A percentile compares a stretch with the other conserved stretches of the same genome.
Evolutionary conservation across 2,888 invertebrate species (phyloP).

Genomic region (Drosophila longiperda): DNA sequence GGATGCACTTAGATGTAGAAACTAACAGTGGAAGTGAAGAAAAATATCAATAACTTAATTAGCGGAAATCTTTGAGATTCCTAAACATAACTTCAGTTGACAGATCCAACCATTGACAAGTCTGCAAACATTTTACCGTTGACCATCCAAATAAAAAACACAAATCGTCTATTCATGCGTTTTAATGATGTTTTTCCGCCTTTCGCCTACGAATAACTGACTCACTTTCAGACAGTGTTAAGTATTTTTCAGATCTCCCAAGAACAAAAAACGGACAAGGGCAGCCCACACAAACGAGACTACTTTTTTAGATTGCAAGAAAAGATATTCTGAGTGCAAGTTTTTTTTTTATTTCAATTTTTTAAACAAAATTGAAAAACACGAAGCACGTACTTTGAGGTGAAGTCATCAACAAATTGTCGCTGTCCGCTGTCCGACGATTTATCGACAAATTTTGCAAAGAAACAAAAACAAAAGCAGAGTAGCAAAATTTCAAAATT

Average conservation of each 20-base stretch:
- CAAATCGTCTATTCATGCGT: constrained; percentile 25
- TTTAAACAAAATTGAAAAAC: constrained; percentile 29
- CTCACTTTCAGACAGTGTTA: constrained; percentile 37
- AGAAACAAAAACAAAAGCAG: constrained; percentile 35
- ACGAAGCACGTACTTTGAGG: constrained; percentile 58
- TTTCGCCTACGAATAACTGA: constrained; percentile 40
- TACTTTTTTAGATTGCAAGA: constrained; percentile 5
- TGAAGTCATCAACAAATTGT: constrained; percentile 70
- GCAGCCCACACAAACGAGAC: constrained; percentile 17
- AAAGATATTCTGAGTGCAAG: constrained; percentile 13
- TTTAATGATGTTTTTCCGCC: constrained; percentile 48
- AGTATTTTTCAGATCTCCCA: constrained; percentile 17
- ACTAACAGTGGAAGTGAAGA: constrained; percentile 44
- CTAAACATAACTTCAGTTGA: constrained; percentile 4
- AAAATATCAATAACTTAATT: constrained; percentile 40
- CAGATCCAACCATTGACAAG: not conserved
- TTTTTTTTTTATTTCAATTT: constrained; percentile 15
- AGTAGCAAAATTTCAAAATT: constrained; percentile 65
- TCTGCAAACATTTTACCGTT: constrained; percentile 8
- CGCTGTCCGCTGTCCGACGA: constrained; percentile 40
- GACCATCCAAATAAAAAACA: not conserved
- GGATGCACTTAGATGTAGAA: constrained; percentile 55
- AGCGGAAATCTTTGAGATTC: constrained; percentile 39
- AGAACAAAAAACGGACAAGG: constrained; percentile 38
- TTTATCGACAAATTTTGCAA: constrained; percentile 62